A percentile compares a stretch with the other conserved stretches of the same genome.
Conservation (phyloP, 2,113 vertebrate genomes). For the Turnix velox region DNA sequence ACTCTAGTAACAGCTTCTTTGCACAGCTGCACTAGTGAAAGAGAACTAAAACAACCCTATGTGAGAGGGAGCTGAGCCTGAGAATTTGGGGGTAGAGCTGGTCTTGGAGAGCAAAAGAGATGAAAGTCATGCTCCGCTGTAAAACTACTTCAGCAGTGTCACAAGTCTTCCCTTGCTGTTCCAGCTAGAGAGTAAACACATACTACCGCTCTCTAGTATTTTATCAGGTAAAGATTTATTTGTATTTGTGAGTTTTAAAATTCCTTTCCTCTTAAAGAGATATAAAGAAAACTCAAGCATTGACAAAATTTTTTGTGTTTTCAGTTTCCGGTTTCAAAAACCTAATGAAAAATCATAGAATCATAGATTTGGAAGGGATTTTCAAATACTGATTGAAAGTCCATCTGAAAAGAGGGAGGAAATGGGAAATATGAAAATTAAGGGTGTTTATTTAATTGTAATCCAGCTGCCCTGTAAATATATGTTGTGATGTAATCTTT, state of each 20-base stretch:
- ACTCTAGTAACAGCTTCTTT: not conserved
- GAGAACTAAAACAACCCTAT: not conserved
- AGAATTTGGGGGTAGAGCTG: not conserved
- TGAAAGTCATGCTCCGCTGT: no score
- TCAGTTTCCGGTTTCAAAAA: not conserved
- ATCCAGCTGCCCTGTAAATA: not conserved
- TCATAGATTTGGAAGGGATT: no score
- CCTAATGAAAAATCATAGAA: not conserved
- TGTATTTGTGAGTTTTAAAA: not conserved
- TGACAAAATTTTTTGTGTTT: not conserved
- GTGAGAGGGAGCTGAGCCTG: not conserved
- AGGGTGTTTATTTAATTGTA: not conserved
- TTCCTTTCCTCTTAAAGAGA: not conserved
- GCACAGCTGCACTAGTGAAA: not conserved
- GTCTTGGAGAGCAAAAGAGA: not conserved
- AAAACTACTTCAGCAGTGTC: not conserved
- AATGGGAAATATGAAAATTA: not conserved
- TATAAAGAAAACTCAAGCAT: not conserved
- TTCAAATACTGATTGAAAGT: no score
- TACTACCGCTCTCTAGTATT: not conserved
- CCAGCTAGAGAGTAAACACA: not conserved
- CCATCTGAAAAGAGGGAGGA: not conserved
- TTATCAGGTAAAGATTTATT: not conserved
- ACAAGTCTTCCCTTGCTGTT: accelerated
- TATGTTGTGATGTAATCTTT: not conserved